phyloP scores from a whole-genome alignment of 2,113 vertebrate genomes.

The Halcyon malimbica region DNA sequence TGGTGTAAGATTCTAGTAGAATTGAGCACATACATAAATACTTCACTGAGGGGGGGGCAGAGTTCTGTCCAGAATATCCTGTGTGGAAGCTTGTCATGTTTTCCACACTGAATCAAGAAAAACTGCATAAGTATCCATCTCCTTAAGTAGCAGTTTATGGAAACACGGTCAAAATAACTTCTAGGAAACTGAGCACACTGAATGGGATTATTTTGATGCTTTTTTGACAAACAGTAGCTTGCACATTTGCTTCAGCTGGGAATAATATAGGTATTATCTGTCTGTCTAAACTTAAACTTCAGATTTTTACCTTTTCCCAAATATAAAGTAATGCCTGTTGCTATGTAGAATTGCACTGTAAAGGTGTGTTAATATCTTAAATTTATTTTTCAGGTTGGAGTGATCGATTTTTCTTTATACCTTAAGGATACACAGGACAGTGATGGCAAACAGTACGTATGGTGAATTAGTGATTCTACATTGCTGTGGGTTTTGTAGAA shows the following conservation, averaged over 20 bases:
- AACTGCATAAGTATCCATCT: background rate
- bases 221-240: background rate
- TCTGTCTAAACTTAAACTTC: background rate
- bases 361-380: background rate
- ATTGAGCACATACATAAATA: background rate
- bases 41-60: background rate
- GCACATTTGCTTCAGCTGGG: background rate
- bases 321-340: background rate
- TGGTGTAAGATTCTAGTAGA: background rate
- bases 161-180: background rate
- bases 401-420: conserved; percentile 97
- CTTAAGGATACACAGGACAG: conserved; percentile 87
- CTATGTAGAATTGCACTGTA: background rate
- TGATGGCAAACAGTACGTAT: conserved; percentile 89
- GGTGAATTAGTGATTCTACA: background rate
- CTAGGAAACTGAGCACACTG: background rate
- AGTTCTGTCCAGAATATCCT: background rate
- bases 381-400: conserved; percentile 84
- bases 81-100: background rate
- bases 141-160: background rate
- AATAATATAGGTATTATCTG: background rate
- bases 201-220: background rate
- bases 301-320: background rate
- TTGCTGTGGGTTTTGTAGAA: background rate
- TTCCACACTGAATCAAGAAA: background rate